Evolutionary conservation across 1,140 invertebrate species (phyloP), one percentile per base, ranked within the genome.

Genomic region (Calephelis nemesis): DNA sequence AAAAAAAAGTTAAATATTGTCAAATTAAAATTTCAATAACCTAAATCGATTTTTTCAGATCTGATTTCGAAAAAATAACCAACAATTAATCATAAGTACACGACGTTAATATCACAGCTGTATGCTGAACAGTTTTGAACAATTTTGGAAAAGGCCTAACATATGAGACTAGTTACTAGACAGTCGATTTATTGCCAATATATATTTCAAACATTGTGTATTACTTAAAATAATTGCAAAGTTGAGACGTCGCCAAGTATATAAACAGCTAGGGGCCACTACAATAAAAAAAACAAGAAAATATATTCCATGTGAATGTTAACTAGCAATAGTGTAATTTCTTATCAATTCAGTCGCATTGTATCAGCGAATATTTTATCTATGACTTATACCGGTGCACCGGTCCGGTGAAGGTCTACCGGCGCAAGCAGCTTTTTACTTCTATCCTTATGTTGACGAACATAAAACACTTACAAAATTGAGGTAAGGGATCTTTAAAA

Each of bases 11-110:
- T 58, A 58, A 11, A 58, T 58, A 58, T 58, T 58, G 52, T 10
- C 50, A n/a, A 54, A 54, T 9, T 54, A 67, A 67, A 60, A 58
- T 47, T 39, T 45, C 6, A 45, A 65, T 48, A 65, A 54, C 49
- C 52, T 50, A 39, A 66, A 42, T 8, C 54, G 62, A 63, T 47
- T 65, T 49, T 45, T 49, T 65, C 63, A 65, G 47, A 50, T 65
- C 40, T 54, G 52, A 66, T 15, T 50, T 52, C 39, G 49, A 66
- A 13, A 54, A 54, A 39, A 58, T 66, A 54, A 66, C 45, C 13
- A 69, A 74, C 47, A 71, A 63, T 42, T 69, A 52, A 68, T 45
- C 8, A 42, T 71, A 74, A 71, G 69, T 74, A 71, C 73, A 71
- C 42, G 65, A 73, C 66, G 63, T 67, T 66, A 73, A 63, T 71